phyloP scores from a whole-genome alignment of 2,113 vertebrate species.

The Apteryx mantelli region DNA sequence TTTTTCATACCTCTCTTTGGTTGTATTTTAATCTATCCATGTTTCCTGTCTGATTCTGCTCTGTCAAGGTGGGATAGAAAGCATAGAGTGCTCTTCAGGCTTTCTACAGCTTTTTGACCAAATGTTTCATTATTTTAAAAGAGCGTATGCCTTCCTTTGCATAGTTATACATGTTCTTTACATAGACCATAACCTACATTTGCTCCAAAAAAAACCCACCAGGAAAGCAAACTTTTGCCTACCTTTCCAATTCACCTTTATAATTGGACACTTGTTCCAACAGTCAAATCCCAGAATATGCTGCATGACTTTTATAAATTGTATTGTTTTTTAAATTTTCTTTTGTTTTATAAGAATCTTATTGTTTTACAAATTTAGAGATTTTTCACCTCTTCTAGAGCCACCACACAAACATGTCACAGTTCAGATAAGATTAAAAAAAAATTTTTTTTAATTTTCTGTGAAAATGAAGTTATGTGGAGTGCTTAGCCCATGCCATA shows the following conservation, averaged over 20 bases:
- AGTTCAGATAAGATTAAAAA: background rate
- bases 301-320: background rate
- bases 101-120: background rate
- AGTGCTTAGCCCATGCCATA: background rate
- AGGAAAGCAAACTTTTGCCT: background rate
- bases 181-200: background rate
- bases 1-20: background rate
- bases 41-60: background rate
- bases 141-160: background rate
- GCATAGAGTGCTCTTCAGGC: background rate
- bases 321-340: background rate
- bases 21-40: background rate
- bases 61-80: background rate
- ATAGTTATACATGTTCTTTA: background rate
- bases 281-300: background rate
- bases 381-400: background rate
- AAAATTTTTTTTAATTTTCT: background rate
- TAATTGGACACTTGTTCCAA: background rate
- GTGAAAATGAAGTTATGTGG: background rate
- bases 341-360: background rate
- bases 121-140: background rate
- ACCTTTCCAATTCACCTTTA: background rate
- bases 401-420: background rate
- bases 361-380: background rate
- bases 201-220: background rate